Evolutionary conservation across 2,888 invertebrate species (phyloP).

Genomic region (Caenorhabditis doughertyi): DNA sequence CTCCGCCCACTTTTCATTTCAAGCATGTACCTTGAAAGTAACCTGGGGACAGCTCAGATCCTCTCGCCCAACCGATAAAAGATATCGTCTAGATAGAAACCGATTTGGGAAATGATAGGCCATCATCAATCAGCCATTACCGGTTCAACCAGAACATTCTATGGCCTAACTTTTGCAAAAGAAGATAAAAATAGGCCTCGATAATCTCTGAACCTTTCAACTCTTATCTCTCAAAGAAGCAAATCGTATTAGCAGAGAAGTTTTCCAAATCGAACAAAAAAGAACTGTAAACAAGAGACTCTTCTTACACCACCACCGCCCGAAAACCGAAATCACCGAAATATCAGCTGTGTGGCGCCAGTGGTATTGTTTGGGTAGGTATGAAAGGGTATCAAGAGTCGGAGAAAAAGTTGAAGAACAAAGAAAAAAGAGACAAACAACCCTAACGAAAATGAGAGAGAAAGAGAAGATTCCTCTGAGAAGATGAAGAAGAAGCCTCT

Average conservation of each 20-base stretch:
- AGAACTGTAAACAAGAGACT: conserved; percentile 13
- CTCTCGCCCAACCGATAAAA: too few relatives aligned
- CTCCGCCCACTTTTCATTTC: too few relatives aligned
- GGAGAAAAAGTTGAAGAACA: conserved; percentile 11
- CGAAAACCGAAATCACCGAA: background rate
- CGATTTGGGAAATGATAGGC: too few relatives aligned
- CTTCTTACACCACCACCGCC: too few relatives aligned
- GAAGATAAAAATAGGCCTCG: too few relatives aligned
- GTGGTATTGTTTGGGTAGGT: conserved; percentile 20
- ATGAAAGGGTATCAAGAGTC: background rate
- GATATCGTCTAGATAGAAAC: too few relatives aligned
- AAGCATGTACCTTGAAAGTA: too few relatives aligned
- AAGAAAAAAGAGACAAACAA: conserved; percentile 21
- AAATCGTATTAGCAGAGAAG: background rate
- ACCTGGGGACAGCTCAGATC: too few relatives aligned
- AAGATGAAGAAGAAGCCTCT: conserved; percentile 2
- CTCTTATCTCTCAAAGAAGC: background rate
- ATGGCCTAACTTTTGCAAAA: too few relatives aligned
- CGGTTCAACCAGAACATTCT: too few relatives aligned
- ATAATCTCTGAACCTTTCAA: conserved; percentile 27
- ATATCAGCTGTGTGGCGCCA: conserved; percentile 31
- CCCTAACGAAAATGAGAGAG: too few relatives aligned
- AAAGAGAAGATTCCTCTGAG: background rate
- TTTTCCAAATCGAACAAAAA: background rate
- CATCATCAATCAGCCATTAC: too few relatives aligned